A percentile compares a stretch with the other conserved stretches of the same genome.
These are phyloP conservation scores for Microctonus brassicae DNA, from an alignment of 2,888 invertebrate species.

Conservation along the genomic window DNA sequence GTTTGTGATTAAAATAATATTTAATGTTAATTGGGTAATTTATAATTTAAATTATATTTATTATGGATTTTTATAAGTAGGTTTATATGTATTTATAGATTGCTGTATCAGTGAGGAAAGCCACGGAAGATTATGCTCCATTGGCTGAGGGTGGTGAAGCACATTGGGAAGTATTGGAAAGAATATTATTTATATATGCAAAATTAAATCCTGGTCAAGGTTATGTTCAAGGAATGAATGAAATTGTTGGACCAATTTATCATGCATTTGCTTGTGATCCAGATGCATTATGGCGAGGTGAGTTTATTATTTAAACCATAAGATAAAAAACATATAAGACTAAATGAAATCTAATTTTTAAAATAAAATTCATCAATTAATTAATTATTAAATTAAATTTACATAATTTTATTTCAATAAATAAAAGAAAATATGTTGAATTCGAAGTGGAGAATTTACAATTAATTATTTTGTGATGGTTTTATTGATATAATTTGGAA, in stretches of 20 bases:
- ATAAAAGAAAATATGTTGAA: no score
- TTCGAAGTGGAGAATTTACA: no score
- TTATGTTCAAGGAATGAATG: constrained; percentile 99
- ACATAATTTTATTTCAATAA: no score
- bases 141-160: constrained; percentile 93
- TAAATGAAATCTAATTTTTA: no score
- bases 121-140: constrained; percentile 85
- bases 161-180: constrained; percentile 98
- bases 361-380: no score
- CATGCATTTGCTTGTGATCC: constrained; percentile 95
- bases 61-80: constrained; percentile 76
- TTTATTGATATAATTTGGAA: no score
- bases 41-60: constrained; percentile 21
- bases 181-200: constrained; percentile 96
- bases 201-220: constrained; percentile 98
- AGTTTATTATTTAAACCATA: no score
- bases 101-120: constrained; percentile 81
- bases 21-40: constrained; percentile 24
- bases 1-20: constrained; percentile 20
- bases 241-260: constrained; percentile 98
- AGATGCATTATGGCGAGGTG: constrained; percentile 83
- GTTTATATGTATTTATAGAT: constrained; percentile 76
- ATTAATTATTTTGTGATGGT: no score
- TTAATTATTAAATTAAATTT: no score
- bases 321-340: no score